Conservation (phyloP, 35 echinoderm and acorn worm species). For the Ophiothrix spiculata region DNA sequence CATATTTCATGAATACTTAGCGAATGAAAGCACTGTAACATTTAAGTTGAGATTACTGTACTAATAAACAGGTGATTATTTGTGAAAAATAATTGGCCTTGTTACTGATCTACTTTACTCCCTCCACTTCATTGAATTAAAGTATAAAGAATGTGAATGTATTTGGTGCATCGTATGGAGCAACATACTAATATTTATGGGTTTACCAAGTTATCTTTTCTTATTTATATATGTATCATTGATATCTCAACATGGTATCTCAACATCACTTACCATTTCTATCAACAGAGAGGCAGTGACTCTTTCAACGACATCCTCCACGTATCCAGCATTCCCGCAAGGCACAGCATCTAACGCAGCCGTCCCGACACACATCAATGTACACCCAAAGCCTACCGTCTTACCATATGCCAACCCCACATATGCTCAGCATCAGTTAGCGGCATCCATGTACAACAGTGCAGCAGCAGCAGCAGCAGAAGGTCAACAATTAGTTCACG, state of each 20-base stretch:
- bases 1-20: too few relatives aligned
- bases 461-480: too few relatives aligned
- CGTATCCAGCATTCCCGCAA: neutral
- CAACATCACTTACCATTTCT: neutral
- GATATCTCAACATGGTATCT: too few relatives aligned
- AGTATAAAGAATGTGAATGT: neutral
- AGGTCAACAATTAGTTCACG: neutral
- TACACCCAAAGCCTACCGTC: neutral
- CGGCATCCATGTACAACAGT: neutral
- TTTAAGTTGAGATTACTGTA: too few relatives aligned
- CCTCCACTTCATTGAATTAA: neutral
- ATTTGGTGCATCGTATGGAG: neutral
- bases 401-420: neutral
- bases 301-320: neutral
- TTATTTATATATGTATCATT: neutral
- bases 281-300: slow-evolving; percentile 2
- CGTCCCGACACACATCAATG: neutral
- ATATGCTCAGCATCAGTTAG: neutral
- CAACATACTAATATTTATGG: neutral
- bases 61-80: too few relatives aligned
- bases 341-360: neutral
- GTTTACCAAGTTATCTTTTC: neutral
- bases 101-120: neutral
- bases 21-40: too few relatives aligned
- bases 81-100: neutral